phyloP scores from a whole-genome alignment of 1,140 invertebrate species.

The Orussus abietinus region DNA sequence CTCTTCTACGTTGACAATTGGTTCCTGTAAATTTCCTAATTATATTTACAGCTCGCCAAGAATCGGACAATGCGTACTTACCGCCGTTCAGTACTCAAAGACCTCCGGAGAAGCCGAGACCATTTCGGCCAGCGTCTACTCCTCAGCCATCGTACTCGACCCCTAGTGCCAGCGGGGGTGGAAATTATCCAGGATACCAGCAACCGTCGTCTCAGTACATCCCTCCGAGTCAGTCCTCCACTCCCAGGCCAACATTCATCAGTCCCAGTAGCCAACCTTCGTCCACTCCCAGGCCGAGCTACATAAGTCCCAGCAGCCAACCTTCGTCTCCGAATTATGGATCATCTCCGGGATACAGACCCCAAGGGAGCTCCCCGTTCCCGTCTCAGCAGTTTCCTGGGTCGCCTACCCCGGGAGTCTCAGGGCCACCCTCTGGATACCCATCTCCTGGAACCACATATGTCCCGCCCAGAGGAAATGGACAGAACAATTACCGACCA shows the following conservation, averaged over 20 bases:
- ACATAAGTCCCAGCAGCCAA: slow-evolving; percentile 19
- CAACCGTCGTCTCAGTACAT: slow-evolving; percentile 28
- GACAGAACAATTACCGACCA: too few relatives aligned
- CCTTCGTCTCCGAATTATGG: slow-evolving; percentile 11
- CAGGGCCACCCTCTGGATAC: slow-evolving; percentile 18
- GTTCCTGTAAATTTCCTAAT: too few relatives aligned
- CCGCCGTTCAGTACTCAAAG: slow-evolving; percentile 58
- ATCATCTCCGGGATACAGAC: slow-evolving; percentile 16
- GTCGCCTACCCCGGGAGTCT: slow-evolving; percentile 22
- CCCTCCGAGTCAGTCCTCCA: slow-evolving; percentile 22
- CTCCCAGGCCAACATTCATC: slow-evolving; percentile 20
- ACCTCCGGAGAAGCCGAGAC: slow-evolving; percentile 64
- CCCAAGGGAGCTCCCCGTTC: slow-evolving; percentile 13
- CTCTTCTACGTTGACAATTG: too few relatives aligned
- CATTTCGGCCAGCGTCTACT: slow-evolving; percentile 57
- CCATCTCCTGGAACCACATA: slow-evolving; percentile 27
- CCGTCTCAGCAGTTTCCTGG: slow-evolving; percentile 18
- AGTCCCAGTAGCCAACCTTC: slow-evolving; percentile 13
- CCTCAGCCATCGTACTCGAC: slow-evolving; percentile 29
- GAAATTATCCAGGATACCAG: slow-evolving; percentile 29
- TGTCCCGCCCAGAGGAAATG: too few relatives aligned
- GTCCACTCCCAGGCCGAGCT: slow-evolving; percentile 21
- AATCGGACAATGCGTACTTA: slow-evolving; percentile 56
- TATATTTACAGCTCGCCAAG: slow-evolving; percentile 58
- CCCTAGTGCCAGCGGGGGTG: slow-evolving; percentile 37